Evolutionary conservation across 64 coral and sea anemone species (phyloP).

Genomic region (Astreopora myriophthalma): DNA sequence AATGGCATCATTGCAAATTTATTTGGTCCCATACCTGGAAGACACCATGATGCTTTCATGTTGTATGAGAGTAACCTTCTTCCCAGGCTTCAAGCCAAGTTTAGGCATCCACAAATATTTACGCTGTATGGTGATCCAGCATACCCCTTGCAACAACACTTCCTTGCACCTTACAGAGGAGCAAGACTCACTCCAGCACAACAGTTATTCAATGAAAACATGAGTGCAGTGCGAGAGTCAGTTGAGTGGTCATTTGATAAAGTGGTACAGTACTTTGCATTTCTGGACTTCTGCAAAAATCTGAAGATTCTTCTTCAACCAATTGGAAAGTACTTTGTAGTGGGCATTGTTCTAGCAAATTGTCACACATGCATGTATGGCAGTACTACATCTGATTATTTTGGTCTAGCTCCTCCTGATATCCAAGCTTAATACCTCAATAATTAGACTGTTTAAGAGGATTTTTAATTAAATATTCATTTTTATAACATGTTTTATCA

Average conservation of each 20-base stretch:
- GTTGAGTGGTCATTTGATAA: slow-evolving; percentile 78
- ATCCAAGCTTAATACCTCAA: slow-evolving; percentile 45
- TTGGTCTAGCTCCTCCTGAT: slow-evolving; percentile 39
- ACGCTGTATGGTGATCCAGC: slow-evolving; percentile 74
- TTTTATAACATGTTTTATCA: neutral
- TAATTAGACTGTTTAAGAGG: slow-evolving; percentile 9
- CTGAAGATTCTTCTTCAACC: slow-evolving; percentile 33
- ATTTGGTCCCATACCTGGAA: slow-evolving; percentile 61
- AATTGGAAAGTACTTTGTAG: slow-evolving; percentile 36
- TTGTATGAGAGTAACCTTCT: slow-evolving; percentile 63
- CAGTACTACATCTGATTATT: slow-evolving; percentile 52
- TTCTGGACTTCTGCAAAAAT: slow-evolving; percentile 9
- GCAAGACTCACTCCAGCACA: slow-evolving; percentile 56
- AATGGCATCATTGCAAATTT: slow-evolving; percentile 66
- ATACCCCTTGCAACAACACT: slow-evolving; percentile 57
- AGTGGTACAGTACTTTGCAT: slow-evolving; percentile 22
- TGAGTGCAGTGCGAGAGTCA: slow-evolving; percentile 71
- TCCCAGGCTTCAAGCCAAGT: slow-evolving; percentile 63
- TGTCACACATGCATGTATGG: slow-evolving; percentile 41
- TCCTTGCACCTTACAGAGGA: slow-evolving; percentile 62
- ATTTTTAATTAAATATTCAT: neutral
- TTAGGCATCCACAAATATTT: slow-evolving; percentile 63
- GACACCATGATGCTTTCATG: slow-evolving; percentile 75
- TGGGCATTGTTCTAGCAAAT: slow-evolving; percentile 20
- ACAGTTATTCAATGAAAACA: slow-evolving; percentile 53